Evolutionary conservation across 1,140 invertebrate species (phyloP), one percentile per base, ranked within the genome.

Genomic region (Panagrolaimus sp.): DNA sequence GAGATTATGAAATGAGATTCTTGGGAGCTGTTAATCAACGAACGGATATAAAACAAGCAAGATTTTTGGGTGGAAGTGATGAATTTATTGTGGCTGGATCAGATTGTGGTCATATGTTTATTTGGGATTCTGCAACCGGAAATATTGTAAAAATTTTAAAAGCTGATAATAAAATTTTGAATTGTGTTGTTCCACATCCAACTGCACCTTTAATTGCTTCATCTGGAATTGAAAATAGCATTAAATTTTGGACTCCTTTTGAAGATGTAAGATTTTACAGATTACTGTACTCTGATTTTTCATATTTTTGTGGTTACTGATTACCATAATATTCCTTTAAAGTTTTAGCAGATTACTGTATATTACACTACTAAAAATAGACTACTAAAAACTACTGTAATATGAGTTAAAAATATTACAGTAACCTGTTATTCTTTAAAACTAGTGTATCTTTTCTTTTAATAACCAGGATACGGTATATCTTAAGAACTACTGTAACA

Each of bases 1-100:
- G 72, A 12, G 71, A 73, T 48, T 73, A 67, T 55, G 9, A 48
- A 17, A 45, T 67, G 2, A 45, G 72, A 44, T 73, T 63, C 52
- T 47, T 43, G 14, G 72, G 72, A 17, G 63, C 67, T 24, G 45
- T 65, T 6, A 73, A 73, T 45, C 55, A 68, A 21, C 74, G 73
- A 47, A 73, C 72, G 8, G 72, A 73, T 21, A 73, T 73, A 9
- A 73, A 72, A 68, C 62, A 68, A 45, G 45, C 71, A 8, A 73
- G 55, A 63, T 73, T 65, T 47, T 72, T 73, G 32, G 72, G 72
- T 12, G 69, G 65, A 6, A 58, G 64, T n/a, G 72, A 73, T 43
- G 48, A 73, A 55, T 73, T 45, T n/a, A 68, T 73, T 65, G 71
- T 73, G 12, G 71, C 71, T 12, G 72, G 72, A 15, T 74, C 72